A percentile compares a stretch with the other conserved stretches of the same genome.
Conservation (phyloP, 35 echinoderm and acorn worm species). For the Hemicentrotus pulcherrimus region DNA sequence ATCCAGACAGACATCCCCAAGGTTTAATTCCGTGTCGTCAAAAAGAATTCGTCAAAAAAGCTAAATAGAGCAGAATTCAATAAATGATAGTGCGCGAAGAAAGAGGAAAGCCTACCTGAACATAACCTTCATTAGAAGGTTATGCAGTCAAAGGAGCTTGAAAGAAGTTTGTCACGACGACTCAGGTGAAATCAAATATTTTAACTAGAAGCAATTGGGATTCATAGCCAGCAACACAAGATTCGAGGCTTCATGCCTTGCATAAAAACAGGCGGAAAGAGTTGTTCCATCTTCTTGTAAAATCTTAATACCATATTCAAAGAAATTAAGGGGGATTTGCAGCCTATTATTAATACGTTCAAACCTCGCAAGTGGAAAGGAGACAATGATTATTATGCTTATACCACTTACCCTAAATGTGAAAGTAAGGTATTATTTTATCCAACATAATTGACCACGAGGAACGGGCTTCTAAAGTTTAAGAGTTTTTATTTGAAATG, state of each 20-base stretch:
- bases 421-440: not conserved
- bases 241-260: not conserved
- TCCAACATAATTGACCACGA: not conserved
- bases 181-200: not conserved
- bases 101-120: not conserved
- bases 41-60: not conserved
- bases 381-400: not conserved
- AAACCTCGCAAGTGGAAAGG: not conserved
- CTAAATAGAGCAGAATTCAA: not conserved
- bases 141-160: not conserved
- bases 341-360: not conserved
- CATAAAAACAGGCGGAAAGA: not conserved
- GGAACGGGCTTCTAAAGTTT: not conserved
- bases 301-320: not conserved
- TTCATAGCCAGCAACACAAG: not conserved
- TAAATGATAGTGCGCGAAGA: not conserved
- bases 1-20: slow-evolving; percentile 43
- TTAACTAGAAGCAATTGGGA: not conserved
- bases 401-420: not conserved
- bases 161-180: not conserved
- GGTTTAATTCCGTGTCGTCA: not conserved
- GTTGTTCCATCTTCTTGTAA: not conserved
- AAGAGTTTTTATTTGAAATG: too few species aligned
- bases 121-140: not conserved
- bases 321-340: not conserved